Conservation (phyloP, 37 sponge, comb jelly and placozoan genomes). For the Crambe crambe region DNA sequence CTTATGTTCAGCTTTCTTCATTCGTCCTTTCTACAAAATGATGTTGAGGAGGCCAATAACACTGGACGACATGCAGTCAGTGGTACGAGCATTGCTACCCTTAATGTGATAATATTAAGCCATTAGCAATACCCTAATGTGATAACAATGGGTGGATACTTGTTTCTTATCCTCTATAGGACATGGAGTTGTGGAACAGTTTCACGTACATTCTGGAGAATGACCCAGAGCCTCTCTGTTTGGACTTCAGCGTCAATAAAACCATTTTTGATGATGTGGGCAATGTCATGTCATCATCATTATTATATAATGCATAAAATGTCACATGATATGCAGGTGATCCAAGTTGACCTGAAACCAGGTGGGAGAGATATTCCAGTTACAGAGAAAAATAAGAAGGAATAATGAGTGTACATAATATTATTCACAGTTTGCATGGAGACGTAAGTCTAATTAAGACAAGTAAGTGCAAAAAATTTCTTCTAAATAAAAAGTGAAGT, state of each 20-base stretch:
- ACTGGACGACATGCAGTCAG: slow-evolving; percentile 93
- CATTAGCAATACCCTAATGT: too few relatives aligned
- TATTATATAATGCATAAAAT: too few relatives aligned
- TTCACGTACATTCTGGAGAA: slow-evolving; percentile 93
- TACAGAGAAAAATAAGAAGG: slow-evolving; percentile 87
- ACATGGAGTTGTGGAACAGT: slow-evolving; percentile 88
- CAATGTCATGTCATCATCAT: too few relatives aligned
- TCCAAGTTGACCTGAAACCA: slow-evolving; percentile 80
- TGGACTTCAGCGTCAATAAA: slow-evolving; percentile 79
- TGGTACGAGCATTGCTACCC: slow-evolving; percentile 55
- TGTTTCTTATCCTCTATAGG: slow-evolving; percentile 71
- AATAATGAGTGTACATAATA: too few relatives aligned
- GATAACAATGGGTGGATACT: neutral
- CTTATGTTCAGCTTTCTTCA: slow-evolving; percentile 99
- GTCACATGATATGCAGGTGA: slow-evolving; percentile 56
- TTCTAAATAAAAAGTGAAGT: too few relatives aligned
- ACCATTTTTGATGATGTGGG: slow-evolving; percentile 86
- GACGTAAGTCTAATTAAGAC: too few relatives aligned
- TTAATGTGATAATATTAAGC: too few relatives aligned
- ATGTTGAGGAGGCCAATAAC: slow-evolving; percentile 82
- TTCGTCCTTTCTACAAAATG: slow-evolving; percentile 99
- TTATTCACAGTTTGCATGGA: too few relatives aligned
- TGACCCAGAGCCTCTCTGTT: slow-evolving; percentile 92
- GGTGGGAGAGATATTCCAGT: slow-evolving; percentile 85
- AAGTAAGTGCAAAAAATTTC: too few relatives aligned